A percentile compares a stretch with the other conserved stretches of the same genome.
phyloP scores from a whole-genome alignment of 2,888 invertebrate species.

The Trilocha varians region DNA sequence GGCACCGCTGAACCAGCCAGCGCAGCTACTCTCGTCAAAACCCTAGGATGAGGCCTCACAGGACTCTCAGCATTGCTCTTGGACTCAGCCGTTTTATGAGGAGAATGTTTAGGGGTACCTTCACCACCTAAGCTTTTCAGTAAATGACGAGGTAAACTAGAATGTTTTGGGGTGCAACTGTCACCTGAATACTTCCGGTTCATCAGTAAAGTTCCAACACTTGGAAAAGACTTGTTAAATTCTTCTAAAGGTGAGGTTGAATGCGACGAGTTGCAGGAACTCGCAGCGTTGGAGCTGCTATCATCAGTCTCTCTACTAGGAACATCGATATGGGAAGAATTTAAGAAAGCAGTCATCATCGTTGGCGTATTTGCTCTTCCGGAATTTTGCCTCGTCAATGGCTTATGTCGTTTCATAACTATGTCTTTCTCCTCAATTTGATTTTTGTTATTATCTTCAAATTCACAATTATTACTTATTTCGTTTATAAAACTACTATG shows the following conservation, averaged over 20 bases:
- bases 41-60: constrained; percentile 76
- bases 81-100: constrained; percentile 33
- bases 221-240: constrained; percentile 35
- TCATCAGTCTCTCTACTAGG: constrained; percentile 39
- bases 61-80: constrained; percentile 48
- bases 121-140: constrained; percentile 57
- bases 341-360: constrained; percentile 64
- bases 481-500: constrained; percentile 63
- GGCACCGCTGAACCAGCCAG: constrained; percentile 72
- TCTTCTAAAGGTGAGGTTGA: constrained; percentile 59
- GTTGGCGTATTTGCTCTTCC: constrained; percentile 69
- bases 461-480: constrained; percentile 62
- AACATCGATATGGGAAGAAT: constrained; percentile 53
- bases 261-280: constrained; percentile 59
- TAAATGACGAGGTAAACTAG: constrained; percentile 59
- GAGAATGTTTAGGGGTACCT: constrained; percentile 57
- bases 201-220: constrained; percentile 57
- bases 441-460: constrained; percentile 66
- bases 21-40: constrained; percentile 73
- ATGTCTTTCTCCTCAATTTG: constrained; percentile 69
- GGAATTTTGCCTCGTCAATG: constrained; percentile 78
- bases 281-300: constrained; percentile 48
- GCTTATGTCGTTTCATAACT: constrained; percentile 76
- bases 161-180: constrained; percentile 58
- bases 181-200: constrained; percentile 60